Conservation (phyloP, 2,113 vertebrate species). For the Ibidorhyncha struthersii region DNA sequence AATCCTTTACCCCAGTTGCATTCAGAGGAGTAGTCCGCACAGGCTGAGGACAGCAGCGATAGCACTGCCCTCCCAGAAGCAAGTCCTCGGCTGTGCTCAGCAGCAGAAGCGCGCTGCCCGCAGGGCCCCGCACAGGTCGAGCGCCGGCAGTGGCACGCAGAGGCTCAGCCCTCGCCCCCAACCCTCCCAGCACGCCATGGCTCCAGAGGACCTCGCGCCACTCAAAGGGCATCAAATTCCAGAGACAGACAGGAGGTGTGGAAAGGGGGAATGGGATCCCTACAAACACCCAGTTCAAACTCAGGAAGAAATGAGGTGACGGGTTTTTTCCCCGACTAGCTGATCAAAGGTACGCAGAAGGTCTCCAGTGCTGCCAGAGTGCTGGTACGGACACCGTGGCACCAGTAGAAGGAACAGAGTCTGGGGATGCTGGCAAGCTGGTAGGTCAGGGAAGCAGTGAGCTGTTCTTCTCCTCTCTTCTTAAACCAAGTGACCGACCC, state of each 20-base stretch:
- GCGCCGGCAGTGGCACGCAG: neutral
- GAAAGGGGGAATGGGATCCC: too few species aligned
- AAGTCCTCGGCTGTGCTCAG: neutral
- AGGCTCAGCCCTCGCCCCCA: neutral
- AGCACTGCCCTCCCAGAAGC: neutral
- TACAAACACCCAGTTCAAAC: neutral
- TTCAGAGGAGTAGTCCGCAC: neutral
- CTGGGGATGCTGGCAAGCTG: neutral
- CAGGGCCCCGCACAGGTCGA: rapidly evolving
- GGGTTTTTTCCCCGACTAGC: neutral
- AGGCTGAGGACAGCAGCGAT: rapidly evolving
- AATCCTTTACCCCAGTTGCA: neutral
- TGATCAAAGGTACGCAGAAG: neutral
- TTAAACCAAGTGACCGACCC: neutral
- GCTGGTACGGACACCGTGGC: rapidly evolving
- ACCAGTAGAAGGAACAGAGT: neutral
- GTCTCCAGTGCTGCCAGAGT: neutral
- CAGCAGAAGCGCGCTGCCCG: neutral
- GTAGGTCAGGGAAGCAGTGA: neutral
- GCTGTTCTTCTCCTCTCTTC: neutral
- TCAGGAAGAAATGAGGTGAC: rapidly evolving
- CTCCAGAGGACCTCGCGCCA: neutral
- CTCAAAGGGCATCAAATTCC: neutral
- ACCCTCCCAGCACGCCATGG: neutral
- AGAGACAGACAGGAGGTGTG: neutral